Conservation (phyloP, 2,113 vertebrate species). For the Myiozetetes cayanensis region DNA sequence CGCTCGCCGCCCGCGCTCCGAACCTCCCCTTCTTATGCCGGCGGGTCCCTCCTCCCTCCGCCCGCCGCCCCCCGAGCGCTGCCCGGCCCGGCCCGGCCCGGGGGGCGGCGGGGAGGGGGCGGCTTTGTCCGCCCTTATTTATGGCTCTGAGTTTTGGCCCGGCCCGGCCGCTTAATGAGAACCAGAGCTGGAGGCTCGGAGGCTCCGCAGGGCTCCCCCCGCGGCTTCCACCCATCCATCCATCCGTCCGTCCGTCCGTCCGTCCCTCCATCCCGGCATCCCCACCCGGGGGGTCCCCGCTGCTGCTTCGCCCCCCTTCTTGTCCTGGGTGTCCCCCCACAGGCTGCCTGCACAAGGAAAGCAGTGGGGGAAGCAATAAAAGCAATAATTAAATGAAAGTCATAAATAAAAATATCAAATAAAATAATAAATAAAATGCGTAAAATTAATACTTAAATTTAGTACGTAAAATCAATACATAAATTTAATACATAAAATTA, state of each 20-base stretch:
- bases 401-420: too few relatives aligned
- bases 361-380: too few relatives aligned
- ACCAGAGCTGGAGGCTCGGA: too few relatives aligned
- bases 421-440: too few relatives aligned
- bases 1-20: too few relatives aligned
- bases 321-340: accelerated
- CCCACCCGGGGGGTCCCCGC: not conserved
- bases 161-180: not conserved
- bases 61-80: not conserved
- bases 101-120: not conserved
- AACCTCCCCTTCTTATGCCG: too few relatives aligned
- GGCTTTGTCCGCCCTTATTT: constrained; percentile 25
- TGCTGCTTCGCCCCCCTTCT: not conserved
- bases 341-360: not conserved
- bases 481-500: too few relatives aligned
- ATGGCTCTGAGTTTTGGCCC: constrained; percentile 27
- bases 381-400: too few relatives aligned
- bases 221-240: not conserved
- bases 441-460: too few relatives aligned
- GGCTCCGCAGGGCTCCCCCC: too few relatives aligned
- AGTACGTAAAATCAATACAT: too few relatives aligned
- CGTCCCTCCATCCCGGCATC: not conserved
- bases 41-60: too few relatives aligned
- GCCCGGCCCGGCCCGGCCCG: not conserved
- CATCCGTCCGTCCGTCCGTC: not conserved